Conservation (phyloP, 2,888 invertebrate species). For the Callinectes sapidus region DNA sequence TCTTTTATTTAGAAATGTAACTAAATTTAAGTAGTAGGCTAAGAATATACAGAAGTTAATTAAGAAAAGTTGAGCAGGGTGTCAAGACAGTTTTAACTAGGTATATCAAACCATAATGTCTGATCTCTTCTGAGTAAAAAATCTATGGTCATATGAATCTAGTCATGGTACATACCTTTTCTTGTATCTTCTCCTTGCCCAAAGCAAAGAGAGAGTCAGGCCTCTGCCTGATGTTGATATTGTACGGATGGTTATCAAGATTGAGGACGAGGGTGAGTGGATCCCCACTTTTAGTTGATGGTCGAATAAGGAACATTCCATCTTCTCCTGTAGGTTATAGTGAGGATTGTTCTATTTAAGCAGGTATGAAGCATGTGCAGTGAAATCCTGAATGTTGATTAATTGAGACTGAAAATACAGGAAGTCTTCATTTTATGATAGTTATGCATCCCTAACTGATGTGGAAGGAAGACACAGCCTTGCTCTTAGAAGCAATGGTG, state of each 20-base stretch:
- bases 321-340: conserved; percentile 32
- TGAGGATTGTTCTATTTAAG: not conserved
- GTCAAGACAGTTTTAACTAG: too few species aligned
- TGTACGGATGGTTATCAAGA: conserved; percentile 76
- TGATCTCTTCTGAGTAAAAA: not conserved
- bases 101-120: not conserved
- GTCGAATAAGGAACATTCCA: conserved; percentile 62
- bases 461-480: too few species aligned
- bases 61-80: too few species aligned
- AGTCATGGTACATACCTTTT: conserved; percentile 74
- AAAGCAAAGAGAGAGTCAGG: conserved; percentile 76
- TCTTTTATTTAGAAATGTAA: too few species aligned
- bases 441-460: too few species aligned
- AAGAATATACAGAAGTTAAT: too few species aligned
- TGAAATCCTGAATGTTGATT: too few species aligned
- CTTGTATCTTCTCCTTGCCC: conserved; percentile 76
- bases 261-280: conserved; percentile 77
- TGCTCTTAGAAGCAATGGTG: too few species aligned
- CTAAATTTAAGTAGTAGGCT: too few species aligned
- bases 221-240: conserved; percentile 76
- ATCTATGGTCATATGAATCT: not conserved
- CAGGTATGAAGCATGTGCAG: not conserved
- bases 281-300: conserved; percentile 74
- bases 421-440: too few species aligned
- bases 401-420: too few species aligned